Base-by-base conservation (phyloP, 2,113 vertebrate species). In the Nannospalax galili region DNA sequence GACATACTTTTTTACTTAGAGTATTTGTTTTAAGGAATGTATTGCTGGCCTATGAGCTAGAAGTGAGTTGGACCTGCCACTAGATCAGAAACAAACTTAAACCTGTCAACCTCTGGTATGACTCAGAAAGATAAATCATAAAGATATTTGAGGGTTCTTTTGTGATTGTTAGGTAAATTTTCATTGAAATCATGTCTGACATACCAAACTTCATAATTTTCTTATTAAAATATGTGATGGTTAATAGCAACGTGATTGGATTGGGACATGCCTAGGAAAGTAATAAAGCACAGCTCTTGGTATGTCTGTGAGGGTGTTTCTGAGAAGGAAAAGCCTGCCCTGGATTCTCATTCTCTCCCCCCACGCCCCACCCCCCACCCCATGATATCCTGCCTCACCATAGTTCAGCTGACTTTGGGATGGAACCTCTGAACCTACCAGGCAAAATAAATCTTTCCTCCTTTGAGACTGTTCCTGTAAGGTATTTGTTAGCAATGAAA, bases 31-130 rank as follows among this genome's bases (percentile, higher is more conserved):
- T 67, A 90, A 69, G 64, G 45, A 73, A 42, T 28, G 12, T 73
- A 72, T 4, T 92, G 40, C 73, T 85, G 32, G 65, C 32, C 80
- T 82, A 72, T 42, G 79, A 67, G 45, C 28, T 52, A 72, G 42
- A 92, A 92, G 30, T 48, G 17, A 16, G 1, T 64, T 32, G 67
- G 12, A 87, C 32, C 58, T n/a, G 64, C 37, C 69, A 58, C 19
- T 94, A 28, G 56, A 22, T 70, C 78, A 93, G 26, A 84, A 17
- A 14, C 84, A 93, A 70, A 95, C 52, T 67, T 28, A 52, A 48
- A 60, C 8, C 45, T 65, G 87, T 28, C 42, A 30, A 22, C 8
- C 37, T 74, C 62, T 73, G 69, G 32, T 60, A 32, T 69, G 56
- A 77, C 26, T 67, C 12, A 52, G 14, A 60, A 84, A 12, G 32